These are phyloP conservation scores for Drosophila mulleri DNA, from an alignment of 2,888 invertebrate species.

Conservation along the genomic window DNA sequence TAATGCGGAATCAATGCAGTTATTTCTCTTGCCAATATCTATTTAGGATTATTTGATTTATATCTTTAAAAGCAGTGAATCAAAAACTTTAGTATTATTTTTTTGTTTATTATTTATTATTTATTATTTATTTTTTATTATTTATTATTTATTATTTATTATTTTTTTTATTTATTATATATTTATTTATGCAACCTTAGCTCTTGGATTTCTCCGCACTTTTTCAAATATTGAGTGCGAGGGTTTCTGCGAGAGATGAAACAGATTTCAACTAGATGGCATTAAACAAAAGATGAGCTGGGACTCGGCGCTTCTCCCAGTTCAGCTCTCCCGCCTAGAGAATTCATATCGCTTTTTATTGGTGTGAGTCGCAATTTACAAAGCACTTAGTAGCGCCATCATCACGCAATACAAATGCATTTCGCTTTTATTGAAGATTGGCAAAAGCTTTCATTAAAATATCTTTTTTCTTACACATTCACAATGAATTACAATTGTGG, in stretches of 20 bases:
- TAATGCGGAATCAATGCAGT: neutral
- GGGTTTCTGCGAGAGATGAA: neutral
- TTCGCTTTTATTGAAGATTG: slow-evolving; percentile 19
- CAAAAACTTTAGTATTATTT: no score
- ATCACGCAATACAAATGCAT: slow-evolving; percentile 31
- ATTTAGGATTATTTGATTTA: neutral
- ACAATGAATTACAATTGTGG: slow-evolving; percentile 42
- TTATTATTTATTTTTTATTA: no score
- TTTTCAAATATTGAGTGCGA: neutral
- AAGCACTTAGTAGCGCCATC: slow-evolving; percentile 27
- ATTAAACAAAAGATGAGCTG: neutral
- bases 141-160: no score
- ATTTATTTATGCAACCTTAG: no score
- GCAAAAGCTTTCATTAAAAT: slow-evolving; percentile 41
- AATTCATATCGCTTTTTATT: neutral
- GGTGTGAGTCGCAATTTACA: neutral
- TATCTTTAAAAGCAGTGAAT: neutral
- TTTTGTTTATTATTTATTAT: no score
- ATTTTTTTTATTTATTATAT: no score
- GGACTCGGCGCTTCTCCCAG: neutral
- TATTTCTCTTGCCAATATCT: neutral
- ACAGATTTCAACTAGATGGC: neutral
- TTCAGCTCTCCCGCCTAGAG: neutral
- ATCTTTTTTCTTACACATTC: slow-evolving; percentile 37
- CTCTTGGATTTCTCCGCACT: neutral